Evolutionary conservation across 2,113 vertebrate species (phyloP), one percentile per base, ranked within the genome.

Genomic region (Scartelaos histophorus): DNA sequence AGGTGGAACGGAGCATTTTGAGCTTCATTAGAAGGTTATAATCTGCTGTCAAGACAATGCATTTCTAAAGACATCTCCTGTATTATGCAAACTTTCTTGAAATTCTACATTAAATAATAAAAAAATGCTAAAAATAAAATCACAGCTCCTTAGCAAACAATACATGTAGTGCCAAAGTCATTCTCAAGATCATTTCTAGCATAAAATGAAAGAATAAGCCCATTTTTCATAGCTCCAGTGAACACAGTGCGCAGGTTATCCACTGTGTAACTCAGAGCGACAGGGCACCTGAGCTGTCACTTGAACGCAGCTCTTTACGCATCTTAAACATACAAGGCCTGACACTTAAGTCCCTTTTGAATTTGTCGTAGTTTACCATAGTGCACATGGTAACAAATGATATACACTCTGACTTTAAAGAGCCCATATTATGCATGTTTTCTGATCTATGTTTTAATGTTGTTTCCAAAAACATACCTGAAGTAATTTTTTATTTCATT

Each of bases 261-360:
- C 58, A 58, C 56, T 58, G 58, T 61, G 58, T 61, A 61, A 34
- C 58, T 29, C 25, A 34, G 58, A 61, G 58, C 7, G 58, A 61
- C 58, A 61, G 58, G 58, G 58, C 58, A 61, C 58, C 24, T 61
- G 24, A 61, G 24, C 58, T 34, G 58, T 61, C 58, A 61, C 58
- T 13, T 17, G 15, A 17, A 61, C 24, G 25, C 56, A 61, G 13
- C 58, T 25, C 58, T 34, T 60, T 29, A 60, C 7, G 58, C 58
- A 61, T 61, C 58, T 61, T 34, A 61, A 61, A 34, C 58, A 34
- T 61, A 61, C 24, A 25, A 5, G 58, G 16, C 58, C 58, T 61
- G 58, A 61, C 58, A 61, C 25, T 10, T 24, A 17, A 34, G 6
- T 61, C 58, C 58, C 58, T 19, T 34, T 17, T 29, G 58, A 61